phyloP scores from a whole-genome alignment of 2,113 vertebrate species.

The Platichthys flesus region DNA sequence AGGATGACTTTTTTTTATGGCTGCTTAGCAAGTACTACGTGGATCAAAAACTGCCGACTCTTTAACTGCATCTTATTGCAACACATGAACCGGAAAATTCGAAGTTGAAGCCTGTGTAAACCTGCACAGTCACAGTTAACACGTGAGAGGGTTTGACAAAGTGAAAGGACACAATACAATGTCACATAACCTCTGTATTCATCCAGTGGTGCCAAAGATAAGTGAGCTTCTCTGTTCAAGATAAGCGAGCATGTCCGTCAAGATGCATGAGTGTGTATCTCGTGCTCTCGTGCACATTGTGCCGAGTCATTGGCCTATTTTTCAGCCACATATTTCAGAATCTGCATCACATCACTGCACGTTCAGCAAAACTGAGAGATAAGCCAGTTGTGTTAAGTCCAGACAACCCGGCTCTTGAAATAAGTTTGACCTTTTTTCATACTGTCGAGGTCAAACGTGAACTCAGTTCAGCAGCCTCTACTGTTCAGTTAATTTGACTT shows the following conservation, averaged over 20 bases:
- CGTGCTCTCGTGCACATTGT: not conserved
- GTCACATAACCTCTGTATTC: too few relatives aligned
- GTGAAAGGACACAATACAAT: not conserved
- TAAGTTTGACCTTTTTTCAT: not conserved
- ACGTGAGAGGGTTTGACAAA: not conserved
- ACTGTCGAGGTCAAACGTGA: not conserved
- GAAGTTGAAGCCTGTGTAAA: too few relatives aligned
- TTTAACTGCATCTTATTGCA: too few relatives aligned
- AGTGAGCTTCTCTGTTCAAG: not conserved
- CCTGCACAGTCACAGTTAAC: too few relatives aligned
- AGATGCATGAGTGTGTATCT: not conserved
- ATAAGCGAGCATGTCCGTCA: conserved; percentile 9
- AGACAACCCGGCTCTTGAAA: too few relatives aligned
- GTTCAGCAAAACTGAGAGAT: too few relatives aligned
- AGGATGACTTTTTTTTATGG: too few relatives aligned
- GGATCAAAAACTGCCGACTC: too few relatives aligned
- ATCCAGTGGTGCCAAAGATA: not conserved
- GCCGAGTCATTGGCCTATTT: not conserved
- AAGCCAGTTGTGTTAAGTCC: too few relatives aligned
- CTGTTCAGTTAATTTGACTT: not conserved
- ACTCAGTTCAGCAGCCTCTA: not conserved
- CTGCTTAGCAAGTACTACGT: too few relatives aligned
- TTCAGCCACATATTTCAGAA: not conserved
- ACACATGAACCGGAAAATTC: too few relatives aligned
- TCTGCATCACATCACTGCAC: not conserved